Conservation (phyloP, 30 jellyfish, hydroid and myxozoan genomes). For the Aurelia aurita complex sp. Pacific region DNA sequence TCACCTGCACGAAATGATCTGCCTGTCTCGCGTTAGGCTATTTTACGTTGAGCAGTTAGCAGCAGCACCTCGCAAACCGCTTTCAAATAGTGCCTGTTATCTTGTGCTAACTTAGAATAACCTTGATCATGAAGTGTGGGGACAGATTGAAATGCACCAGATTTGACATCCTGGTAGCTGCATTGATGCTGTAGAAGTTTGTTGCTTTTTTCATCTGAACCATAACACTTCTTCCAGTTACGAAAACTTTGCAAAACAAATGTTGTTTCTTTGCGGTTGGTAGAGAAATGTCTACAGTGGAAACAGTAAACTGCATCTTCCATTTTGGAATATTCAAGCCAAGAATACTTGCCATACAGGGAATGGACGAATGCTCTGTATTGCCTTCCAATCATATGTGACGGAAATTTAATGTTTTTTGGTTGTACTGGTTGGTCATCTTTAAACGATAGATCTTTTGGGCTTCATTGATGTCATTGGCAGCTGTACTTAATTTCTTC, state of each 20-base stretch:
- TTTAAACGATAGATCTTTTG: too few species aligned
- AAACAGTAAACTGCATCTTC: conserved; percentile 46
- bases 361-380: conserved; percentile 6
- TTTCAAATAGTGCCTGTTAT: conserved; percentile 49
- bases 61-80: conserved; percentile 48
- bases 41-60: conserved; percentile 54
- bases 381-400: conserved; percentile 35
- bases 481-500: too few species aligned
- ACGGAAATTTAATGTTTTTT: conserved; percentile 23
- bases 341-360: conserved; percentile 17
- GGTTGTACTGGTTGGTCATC: conserved; percentile 29
- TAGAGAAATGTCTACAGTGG: conserved; percentile 44
- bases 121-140: conserved; percentile 29
- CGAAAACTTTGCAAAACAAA: conserved; percentile 24
- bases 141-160: conserved; percentile 54
- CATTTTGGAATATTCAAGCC: conserved; percentile 40
- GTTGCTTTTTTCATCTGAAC: conserved; percentile 21
- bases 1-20: conserved; percentile 33
- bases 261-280: conserved; percentile 25
- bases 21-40: conserved; percentile 66
- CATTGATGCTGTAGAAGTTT: conserved; percentile 42
- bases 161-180: conserved; percentile 49
- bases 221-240: conserved; percentile 56
- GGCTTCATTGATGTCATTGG: too few species aligned
- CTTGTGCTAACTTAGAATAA: conserved; percentile 31